Base-by-base conservation (phyloP, 2,797 vertebrate species). In the Ibycter americanus region DNA sequence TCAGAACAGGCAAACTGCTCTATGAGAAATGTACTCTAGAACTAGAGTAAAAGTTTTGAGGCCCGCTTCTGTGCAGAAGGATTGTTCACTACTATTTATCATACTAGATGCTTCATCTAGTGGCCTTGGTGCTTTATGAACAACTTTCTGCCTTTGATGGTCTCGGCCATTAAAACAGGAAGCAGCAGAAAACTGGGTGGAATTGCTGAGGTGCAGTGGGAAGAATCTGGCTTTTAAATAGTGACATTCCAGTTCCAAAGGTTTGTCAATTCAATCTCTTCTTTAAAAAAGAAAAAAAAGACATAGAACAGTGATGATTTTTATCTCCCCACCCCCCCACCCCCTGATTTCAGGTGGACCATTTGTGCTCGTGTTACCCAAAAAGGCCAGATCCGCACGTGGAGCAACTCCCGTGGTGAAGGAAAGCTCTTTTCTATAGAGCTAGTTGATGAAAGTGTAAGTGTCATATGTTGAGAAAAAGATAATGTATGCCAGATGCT, bases 381-480 rank as follows among this genome's bases (percentile, higher is more conserved):
- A 96, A 99, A 99, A 97, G 98, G 98, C 89, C 95, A 98, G 96
- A 99, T 99, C 96, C 99, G 99, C 16, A 99, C 99, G 0, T 99
- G 99, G 99, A 99, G 99, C 98, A 99, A 99, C 97, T 99, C 99
- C 29, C 99, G 99, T 20, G 99, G 99, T 3, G 99, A 99, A 47
- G 99, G 99, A 66, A 99, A 99, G 95, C 99, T 99, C 49, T 99
- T 99, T 95, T 99, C 99, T 58, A 98, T 99, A 95, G 99, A 99
- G 97, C 95, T 99, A 8, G 98, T 99, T 81, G 99, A 99, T 95
- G 99, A 99, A 97, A 99, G 99, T 8, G 99, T 99, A 97, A 99
- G 99, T 98, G 73, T 88, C 65, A 5, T 68, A 4, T 18, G 26
- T 59, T 63, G 71, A 83, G 87, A 54, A 38, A 77, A 83, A 92